A percentile compares a stretch with the other conserved stretches of the same genome.
phyloP scores from a whole-genome alignment of 1,140 invertebrate genomes.

The Physella acuta region DNA sequence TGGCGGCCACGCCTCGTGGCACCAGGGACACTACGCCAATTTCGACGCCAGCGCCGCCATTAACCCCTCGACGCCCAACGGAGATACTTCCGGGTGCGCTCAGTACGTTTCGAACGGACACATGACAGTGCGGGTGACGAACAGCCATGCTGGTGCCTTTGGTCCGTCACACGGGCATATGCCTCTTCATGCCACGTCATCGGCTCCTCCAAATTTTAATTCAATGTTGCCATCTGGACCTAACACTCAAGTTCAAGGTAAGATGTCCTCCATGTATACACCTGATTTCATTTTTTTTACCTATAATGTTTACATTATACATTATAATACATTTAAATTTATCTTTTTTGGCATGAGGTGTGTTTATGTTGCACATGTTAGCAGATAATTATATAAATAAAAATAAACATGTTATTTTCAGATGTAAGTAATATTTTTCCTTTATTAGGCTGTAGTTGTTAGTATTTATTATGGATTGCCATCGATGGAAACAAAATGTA shows the following conservation, averaged over 20 bases:
- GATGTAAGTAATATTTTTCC: no score
- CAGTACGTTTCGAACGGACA: conserved; percentile 27
- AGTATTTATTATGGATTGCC: no score
- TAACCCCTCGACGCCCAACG: conserved; percentile 2
- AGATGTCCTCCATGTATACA: conserved; percentile 10
- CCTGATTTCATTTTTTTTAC: neutral
- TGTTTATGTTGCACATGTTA: no score
- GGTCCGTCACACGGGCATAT: conserved; percentile 37
- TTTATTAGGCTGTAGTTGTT: no score
- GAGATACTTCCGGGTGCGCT: conserved; percentile 8
- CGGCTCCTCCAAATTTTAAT: conserved; percentile 51
- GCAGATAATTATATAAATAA: no score
- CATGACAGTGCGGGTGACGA: conserved; percentile 27
- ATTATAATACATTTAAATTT: no score
- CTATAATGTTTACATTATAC: neutral
- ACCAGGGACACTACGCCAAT: conserved; percentile 7
- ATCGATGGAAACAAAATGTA: no score
- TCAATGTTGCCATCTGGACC: conserved; percentile 29
- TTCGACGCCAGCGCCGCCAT: conserved; percentile 21
- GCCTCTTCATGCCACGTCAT: conserved; percentile 49
- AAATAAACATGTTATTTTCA: no score
- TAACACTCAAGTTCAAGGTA: conserved; percentile 9
- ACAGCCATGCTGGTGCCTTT: conserved; percentile 34
- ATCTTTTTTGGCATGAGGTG: no score
- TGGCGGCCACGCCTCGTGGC: conserved; percentile 11